Base-by-base conservation (phyloP, 2,888 invertebrate genomes). In the Endomychus coccineus region DNA sequence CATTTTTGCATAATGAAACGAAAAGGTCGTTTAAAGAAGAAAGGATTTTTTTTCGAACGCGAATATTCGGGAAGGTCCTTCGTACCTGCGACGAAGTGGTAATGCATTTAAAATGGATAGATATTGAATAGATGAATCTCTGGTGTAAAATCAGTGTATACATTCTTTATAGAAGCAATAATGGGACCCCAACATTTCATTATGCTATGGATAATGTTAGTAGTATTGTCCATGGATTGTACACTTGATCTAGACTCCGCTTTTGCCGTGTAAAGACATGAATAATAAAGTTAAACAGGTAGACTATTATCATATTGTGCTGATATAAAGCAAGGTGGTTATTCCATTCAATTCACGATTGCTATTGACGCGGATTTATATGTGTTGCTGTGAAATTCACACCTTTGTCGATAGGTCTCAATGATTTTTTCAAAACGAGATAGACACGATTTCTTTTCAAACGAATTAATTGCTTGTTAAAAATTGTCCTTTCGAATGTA, bases 241-340 rank as follows among this genome's bases (percentile, higher is more conserved):
- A 55, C 62, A 62, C 61, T 63, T 61, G 61, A 61, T 62, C 60
- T 56, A 50, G 44, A 51, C 50, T 52, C 45, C 39, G 43, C 44
- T 46, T 46, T 45, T 45, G 24, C 55, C 50, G 46, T 49, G 48
- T 55, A 59, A 61, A 61, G 62, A 60, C 59, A 59, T 56, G 62
- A 61, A 62, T 62, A 62, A 62, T 61, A 61, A 61, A 61, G 59
- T 58, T 59, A 61, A 61, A 62, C 62, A 62, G 63, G 62, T 62
- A 58, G 58, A 49, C 58, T 52, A 60, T 61, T 61, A 61, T 61
- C 56, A 58, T 58, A 62, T 58, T 58, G 59, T 62, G 54, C 49
- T 52, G 54, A 57, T 57, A 59, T 59, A 59, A 59, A 55, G 55
- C 58, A 60, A 61, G 61, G 61, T 61, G 59, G 51, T 51, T 50